Evolutionary conservation across 2,888 invertebrate species (phyloP).

Genomic region (Tenthredo mesomela): DNA sequence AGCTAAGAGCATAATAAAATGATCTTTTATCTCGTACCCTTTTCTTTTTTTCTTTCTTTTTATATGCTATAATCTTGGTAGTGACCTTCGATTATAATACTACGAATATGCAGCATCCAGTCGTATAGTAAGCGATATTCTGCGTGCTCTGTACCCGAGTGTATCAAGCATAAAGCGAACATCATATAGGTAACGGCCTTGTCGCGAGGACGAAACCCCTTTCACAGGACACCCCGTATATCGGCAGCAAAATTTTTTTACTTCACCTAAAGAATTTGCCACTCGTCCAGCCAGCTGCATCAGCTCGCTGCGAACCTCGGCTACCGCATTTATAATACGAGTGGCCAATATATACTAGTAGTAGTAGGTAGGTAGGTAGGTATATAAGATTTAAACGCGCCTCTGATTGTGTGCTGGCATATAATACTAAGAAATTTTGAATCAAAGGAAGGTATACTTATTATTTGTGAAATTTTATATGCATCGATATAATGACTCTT

Average conservation of each 20-base stretch:
- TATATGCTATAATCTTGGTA: not conserved
- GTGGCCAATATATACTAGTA: constrained; percentile 16
- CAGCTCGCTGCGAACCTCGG: constrained; percentile 34
- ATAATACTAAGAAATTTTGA: constrained; percentile 16
- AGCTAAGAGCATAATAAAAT: not conserved
- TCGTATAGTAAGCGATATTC: not conserved
- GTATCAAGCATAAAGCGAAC: not conserved
- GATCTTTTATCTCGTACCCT: not conserved
- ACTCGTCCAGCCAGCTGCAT: constrained; percentile 48
- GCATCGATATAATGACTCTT: not conserved
- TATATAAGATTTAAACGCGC: not conserved
- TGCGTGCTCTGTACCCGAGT: not conserved
- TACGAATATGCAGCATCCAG: not conserved
- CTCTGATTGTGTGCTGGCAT: constrained; percentile 7
- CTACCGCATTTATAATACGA: constrained; percentile 20
- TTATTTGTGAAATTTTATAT: not conserved
- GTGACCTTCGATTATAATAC: not conserved
- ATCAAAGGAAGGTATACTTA: not conserved
- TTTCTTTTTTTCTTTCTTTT: not conserved
- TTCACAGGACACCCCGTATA: constrained; percentile 42
- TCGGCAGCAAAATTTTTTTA: constrained; percentile 41
- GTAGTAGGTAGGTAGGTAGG: too few relatives aligned
- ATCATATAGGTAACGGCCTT: constrained; percentile 28
- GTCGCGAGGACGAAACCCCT: constrained; percentile 47
- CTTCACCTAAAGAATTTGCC: constrained; percentile 41